These are phyloP conservation scores for Cotesia vestalis DNA, from an alignment of 1,140 invertebrate species.

Conservation along the genomic window DNA sequence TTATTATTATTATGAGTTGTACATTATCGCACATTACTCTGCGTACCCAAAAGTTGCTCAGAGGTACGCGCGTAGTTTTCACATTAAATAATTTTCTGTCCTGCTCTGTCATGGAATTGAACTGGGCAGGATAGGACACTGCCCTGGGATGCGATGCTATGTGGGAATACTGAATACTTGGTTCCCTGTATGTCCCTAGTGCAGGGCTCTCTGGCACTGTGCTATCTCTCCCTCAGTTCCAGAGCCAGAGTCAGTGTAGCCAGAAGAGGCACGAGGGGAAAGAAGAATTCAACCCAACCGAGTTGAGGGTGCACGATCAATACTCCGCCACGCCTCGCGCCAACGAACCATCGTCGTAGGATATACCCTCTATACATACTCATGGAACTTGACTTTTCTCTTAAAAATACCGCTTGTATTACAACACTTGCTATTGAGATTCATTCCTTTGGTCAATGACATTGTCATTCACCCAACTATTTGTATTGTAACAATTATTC, in stretches of 20 bases:
- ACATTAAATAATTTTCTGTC: no score
- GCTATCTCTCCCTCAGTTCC: neutral
- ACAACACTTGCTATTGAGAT: neutral
- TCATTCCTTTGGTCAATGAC: neutral
- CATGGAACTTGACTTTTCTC: conserved; percentile 31
- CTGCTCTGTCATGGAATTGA: no score
- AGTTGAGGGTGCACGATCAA: conserved; percentile 40
- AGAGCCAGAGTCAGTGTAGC: neutral
- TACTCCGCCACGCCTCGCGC: conserved; percentile 45
- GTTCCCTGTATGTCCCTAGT: no score
- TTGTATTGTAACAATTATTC: no score
- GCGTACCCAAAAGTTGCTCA: no score
- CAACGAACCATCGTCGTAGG: conserved; percentile 27
- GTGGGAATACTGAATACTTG: no score
- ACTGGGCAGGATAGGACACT: no score
- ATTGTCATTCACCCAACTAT: neutral
- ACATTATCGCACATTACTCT: no score
- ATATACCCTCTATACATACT: conserved; percentile 17
- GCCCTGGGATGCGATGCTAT: no score
- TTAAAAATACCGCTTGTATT: conserved; percentile 1
- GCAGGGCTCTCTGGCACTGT: no score
- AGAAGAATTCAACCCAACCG: conserved; percentile 26
- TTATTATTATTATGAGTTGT: no score
- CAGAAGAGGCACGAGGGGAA: conserved; percentile 16
- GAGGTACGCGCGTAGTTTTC: no score